Conservation (phyloP, 2,113 vertebrate genomes). For the Okapia johnstoni region DNA sequence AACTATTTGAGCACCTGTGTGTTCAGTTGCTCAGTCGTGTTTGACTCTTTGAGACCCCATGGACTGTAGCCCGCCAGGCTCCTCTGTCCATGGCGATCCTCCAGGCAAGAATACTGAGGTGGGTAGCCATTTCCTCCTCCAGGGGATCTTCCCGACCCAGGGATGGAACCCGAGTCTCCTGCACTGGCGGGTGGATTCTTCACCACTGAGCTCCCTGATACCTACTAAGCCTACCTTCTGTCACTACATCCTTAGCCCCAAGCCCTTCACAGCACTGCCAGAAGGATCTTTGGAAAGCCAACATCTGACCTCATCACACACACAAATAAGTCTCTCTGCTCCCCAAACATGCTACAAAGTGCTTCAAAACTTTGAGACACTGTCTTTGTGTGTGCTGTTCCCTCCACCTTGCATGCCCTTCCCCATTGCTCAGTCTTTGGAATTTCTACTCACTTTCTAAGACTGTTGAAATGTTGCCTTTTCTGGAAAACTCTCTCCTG, state of each 20-base stretch:
- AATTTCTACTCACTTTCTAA: neutral
- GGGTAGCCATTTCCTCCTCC: neutral
- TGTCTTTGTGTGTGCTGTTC: fast-evolving
- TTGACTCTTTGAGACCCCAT: neutral
- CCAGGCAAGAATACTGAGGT: neutral
- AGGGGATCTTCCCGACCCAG: neutral
- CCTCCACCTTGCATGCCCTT: neutral
- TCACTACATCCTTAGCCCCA: too few relatives aligned
- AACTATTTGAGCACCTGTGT: neutral
- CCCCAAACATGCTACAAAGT: neutral
- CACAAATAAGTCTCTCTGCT: neutral
- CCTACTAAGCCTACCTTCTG: neutral
- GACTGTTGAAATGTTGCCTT: neutral
- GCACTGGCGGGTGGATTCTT: neutral
- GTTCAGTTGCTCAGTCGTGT: neutral
- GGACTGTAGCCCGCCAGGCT: neutral
- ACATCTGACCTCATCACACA: neutral
- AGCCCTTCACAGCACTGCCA: neutral
- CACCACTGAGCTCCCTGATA: neutral
- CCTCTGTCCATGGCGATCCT: neutral
- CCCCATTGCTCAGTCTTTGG: neutral
- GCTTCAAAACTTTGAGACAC: neutral
- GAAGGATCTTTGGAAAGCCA: neutral
- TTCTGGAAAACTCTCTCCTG: neutral
- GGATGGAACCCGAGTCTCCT: neutral